Base-by-base conservation (phyloP, 2,797 vertebrate genomes). In the Cryptoblepharus egeriae region DNA sequence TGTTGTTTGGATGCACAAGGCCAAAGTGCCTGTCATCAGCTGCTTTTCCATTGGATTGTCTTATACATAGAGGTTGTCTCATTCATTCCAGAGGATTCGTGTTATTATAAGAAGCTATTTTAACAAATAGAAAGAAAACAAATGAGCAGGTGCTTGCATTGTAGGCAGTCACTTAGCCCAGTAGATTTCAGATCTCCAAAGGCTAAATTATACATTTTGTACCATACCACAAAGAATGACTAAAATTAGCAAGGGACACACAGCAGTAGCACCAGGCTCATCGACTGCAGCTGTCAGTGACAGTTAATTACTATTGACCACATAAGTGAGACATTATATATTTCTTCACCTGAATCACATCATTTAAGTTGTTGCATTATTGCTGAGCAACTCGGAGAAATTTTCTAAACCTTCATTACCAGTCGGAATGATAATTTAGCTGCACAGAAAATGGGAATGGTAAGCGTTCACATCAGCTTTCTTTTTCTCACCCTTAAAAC, bases 351-450 rank as follows among this genome's bases (percentile, higher is more conserved):
- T 86, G 72, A 80, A 84, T 79, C 28, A 78, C 78, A 88, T 89
- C 77, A 1, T 74, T 81, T 60, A 83, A 61, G 10, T 71, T 87
- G 32, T 79, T 83, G 82, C 78, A 42, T 2, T 28, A 30, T 85
- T 86, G 87, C 82, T 84, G 76, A 83, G 83, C 80, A 39, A 79
- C 20, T 85, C 55, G 39, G 22, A 79, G 28, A 72, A 24, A 26
- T 86, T 77, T 83, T 82, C 49, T 77, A 75, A 88, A 90, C 83
- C 74, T 87, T 84, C 0, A 49, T 88, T 88, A 85, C 58, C 64
- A 82, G n/a, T 16, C 68, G 79, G 58, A 45, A n/a, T 60, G 1
- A 4, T 84, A 78, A 87, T 77, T 80, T 86, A 67, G 15, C 84
- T 61, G 5, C 0, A 0, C 79, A 81, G 82, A 75, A 74, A 87